Conservation (phyloP, 2,113 vertebrate genomes). For the Taxidea taxus region DNA sequence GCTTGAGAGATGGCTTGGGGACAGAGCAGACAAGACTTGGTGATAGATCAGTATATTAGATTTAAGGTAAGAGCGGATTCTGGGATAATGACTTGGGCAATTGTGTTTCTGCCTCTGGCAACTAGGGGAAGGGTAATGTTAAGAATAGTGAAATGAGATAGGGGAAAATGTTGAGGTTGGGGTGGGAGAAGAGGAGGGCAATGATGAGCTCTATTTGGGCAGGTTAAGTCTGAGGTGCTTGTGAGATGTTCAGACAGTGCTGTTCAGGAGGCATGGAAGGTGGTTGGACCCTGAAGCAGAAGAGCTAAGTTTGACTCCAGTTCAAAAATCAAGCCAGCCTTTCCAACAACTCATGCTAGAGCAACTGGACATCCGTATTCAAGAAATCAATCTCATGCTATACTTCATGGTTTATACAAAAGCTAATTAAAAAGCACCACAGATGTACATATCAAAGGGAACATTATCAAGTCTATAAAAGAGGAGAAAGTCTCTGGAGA, state of each 20-base stretch:
- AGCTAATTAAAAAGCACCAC: background rate
- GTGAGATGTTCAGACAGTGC: background rate
- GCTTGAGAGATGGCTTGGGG: background rate
- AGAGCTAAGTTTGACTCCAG: background rate
- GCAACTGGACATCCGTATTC: background rate
- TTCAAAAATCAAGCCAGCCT: background rate
- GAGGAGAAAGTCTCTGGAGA: background rate
- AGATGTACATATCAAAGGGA: background rate
- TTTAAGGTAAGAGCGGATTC: background rate
- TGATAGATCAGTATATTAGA: background rate
- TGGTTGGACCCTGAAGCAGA: background rate
- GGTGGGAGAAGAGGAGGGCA: background rate
- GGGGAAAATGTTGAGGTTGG: background rate
- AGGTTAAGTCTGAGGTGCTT: background rate
- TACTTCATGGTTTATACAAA: background rate
- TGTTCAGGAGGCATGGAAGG: background rate
- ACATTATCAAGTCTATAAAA: background rate
- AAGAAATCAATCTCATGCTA: background rate
- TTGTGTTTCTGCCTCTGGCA: background rate
- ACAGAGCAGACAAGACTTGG: background rate
- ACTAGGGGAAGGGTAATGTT: background rate
- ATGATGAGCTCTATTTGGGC: background rate
- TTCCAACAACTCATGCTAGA: background rate
- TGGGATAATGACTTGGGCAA: background rate
- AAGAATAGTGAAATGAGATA: background rate